These are phyloP conservation scores for Gymnothorax reevesii DNA, from an alignment of 2,797 vertebrate genomes.

Conservation along the genomic window DNA sequence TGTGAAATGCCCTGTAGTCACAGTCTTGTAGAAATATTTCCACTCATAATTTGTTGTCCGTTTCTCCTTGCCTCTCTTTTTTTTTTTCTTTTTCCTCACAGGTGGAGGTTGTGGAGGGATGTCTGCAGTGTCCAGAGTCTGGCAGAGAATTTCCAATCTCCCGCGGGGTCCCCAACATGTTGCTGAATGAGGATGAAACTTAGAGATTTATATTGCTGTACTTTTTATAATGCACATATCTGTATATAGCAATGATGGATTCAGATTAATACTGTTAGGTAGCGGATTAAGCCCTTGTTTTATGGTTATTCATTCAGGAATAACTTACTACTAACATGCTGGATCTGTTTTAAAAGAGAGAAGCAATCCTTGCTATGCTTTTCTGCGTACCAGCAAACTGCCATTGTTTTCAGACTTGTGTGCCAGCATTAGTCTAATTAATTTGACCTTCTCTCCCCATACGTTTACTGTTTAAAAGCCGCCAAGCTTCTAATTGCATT, in stretches of 20 bases:
- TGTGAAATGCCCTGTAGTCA: no score
- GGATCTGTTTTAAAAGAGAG: constrained; percentile 7
- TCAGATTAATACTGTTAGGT: neutral
- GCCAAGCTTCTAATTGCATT: neutral
- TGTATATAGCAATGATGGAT: neutral
- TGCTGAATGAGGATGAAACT: constrained; percentile 84
- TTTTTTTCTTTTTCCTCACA: constrained; percentile 42
- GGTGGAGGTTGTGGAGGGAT: constrained; percentile 90
- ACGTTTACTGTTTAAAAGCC: neutral
- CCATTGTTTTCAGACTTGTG: neutral
- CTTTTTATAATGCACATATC: constrained; percentile 28
- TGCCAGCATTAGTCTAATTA: neutral
- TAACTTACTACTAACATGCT: neutral
- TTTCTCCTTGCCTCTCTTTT: no score
- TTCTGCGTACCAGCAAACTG: neutral
- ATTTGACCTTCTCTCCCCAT: neutral
- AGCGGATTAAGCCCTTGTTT: neutral
- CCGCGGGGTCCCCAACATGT: constrained; percentile 90
- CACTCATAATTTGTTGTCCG: neutral
- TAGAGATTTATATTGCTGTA: constrained; percentile 48
- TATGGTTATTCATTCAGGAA: neutral
- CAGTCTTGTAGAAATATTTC: no score
- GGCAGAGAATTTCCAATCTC: constrained; percentile 88
- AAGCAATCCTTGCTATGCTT: neutral
- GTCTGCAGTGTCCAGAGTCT: constrained; percentile 85